phyloP scores from a whole-genome alignment of 2,113 vertebrate genomes.

The Mirounga angustirostris region DNA sequence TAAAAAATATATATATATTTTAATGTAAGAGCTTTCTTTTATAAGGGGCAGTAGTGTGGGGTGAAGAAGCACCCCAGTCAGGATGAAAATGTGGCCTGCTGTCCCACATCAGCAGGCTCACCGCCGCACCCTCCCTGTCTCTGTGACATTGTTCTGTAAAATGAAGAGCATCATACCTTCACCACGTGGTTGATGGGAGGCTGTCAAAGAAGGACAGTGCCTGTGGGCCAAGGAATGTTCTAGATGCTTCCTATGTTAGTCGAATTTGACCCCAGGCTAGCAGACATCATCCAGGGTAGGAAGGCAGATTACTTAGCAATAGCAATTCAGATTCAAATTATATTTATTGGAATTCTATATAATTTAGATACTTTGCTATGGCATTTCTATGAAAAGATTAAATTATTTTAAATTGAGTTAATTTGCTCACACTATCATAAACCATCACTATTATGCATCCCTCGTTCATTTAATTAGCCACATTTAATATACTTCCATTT shows the following conservation, averaged over 20 bases:
- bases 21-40: background rate
- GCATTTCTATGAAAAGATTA: conserved; percentile 24
- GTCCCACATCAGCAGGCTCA: rapidly evolving
- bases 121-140: rapidly evolving
- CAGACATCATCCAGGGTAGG: background rate
- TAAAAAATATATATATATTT: background rate
- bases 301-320: background rate
- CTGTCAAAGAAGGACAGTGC: background rate
- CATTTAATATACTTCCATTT: background rate
- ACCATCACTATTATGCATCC: background rate
- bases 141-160: rapidly evolving
- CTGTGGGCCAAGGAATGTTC: background rate
- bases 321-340: background rate
- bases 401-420: conserved; percentile 52
- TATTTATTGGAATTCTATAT: background rate
- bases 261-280: background rate
- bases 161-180: no score
- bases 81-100: rapidly evolving
- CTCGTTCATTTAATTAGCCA: background rate
- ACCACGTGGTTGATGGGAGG: rapidly evolving
- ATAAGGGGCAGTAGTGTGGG: background rate
- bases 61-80: background rate
- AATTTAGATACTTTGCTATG: background rate
- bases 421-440: conserved; percentile 57
- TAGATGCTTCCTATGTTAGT: background rate